Base-by-base conservation (phyloP, 2,888 invertebrate species). In the Anthrax anthrax region DNA sequence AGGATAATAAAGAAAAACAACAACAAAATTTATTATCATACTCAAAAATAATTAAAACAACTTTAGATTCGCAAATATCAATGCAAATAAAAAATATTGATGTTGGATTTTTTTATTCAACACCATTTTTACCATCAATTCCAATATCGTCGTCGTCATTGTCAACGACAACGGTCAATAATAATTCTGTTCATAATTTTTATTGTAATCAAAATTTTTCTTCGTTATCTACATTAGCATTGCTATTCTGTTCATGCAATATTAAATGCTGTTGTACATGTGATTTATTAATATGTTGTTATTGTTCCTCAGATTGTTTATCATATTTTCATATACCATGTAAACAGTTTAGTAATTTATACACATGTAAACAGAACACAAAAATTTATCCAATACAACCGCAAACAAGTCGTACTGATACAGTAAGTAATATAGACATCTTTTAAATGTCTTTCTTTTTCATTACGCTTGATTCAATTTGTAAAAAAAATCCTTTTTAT, bases 381-480 rank as follows among this genome's bases (percentile, higher is more conserved):
- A 51, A 47, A n/a, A 19, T 51, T 4, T 50, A 44, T 18, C 42
- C 47, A 12, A 40, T 37, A 17, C 14, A 34, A 13, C 49, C 51
- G 13, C 50, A 45, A 40, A 43, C 50, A 16, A 48, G 46, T 36
- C 39, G 47, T 29, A 41, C 42, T 18, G 55, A 55, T 38, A 50
- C 50, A 47, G 52, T 52, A 46, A 54, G 52, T 50, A 18, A 19
- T 37, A 37, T 37, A 18, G 18, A 23, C 27, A 12, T 8, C 16
- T 8, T 9, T 14, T 8, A 3, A 14, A 42, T 29, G 6, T 34
- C 12, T 8, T 50, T 48, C 50, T 49, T 23, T 18, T 39, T 18
- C n/a, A n/a, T 54, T 50, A 54, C 57, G 54, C 55, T 59, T 54
- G 71, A 72, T 16, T 70, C 8, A 6, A 23, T 23, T 23, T 23